Evolutionary conservation across 2,888 invertebrate species (phyloP).

Genomic region (Lingula anatina): DNA sequence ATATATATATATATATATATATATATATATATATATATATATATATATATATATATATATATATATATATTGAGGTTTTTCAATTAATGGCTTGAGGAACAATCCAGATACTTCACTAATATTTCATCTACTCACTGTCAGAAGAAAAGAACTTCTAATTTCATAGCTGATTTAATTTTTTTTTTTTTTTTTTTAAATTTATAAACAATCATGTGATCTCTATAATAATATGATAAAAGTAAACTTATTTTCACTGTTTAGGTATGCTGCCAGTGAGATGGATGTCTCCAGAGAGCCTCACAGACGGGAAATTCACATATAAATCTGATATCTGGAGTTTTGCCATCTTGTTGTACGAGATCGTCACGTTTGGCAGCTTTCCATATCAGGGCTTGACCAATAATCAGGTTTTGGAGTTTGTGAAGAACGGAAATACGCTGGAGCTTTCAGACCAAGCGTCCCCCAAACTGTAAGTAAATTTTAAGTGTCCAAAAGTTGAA

Average conservation of each 20-base stretch:
- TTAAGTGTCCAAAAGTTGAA: too few species aligned
- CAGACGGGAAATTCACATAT: slow-evolving; percentile 75
- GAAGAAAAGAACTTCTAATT: too few species aligned
- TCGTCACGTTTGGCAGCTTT: slow-evolving; percentile 85
- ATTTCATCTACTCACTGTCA: too few species aligned
- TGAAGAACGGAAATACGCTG: slow-evolving; percentile 71
- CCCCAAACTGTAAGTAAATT: slow-evolving; percentile 70
- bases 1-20: neutral
- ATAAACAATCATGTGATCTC: too few species aligned
- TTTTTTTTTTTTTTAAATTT: too few species aligned
- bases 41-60: neutral
- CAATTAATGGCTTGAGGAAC: too few species aligned
- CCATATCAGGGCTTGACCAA: slow-evolving; percentile 85
- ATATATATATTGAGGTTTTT: neutral
- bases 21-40: slow-evolving; percentile 1
- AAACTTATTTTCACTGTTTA: slow-evolving; percentile 25
- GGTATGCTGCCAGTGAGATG: slow-evolving; percentile 82
- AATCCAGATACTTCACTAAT: too few species aligned
- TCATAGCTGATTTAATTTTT: too few species aligned
- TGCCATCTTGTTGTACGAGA: slow-evolving; percentile 75
- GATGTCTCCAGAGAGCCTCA: slow-evolving; percentile 88
- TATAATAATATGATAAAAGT: too few species aligned
- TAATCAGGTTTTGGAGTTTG: slow-evolving; percentile 74
- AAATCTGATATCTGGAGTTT: slow-evolving; percentile 88
- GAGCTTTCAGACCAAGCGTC: slow-evolving; percentile 72